Evolutionary conservation across 2,113 vertebrate species (phyloP), one percentile per base, ranked within the genome.

Genomic region (Microtus pennsylvanicus): DNA sequence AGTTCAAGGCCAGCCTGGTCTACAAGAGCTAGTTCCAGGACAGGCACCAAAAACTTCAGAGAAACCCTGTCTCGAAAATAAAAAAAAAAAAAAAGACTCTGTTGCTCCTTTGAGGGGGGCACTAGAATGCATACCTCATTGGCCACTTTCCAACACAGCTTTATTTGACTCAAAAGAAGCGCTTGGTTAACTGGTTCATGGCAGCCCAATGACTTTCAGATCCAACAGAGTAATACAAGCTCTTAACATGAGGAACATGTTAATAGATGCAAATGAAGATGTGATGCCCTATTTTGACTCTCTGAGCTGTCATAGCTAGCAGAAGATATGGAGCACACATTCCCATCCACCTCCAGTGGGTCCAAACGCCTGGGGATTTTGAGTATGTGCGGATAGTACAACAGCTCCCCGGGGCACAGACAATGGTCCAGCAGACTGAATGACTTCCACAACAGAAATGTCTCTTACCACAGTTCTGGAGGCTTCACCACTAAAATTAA

Each of bases 241-340:
- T 74, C 70, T 78, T 78, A 87, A 85, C 22, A 85, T 74, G 50
- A 95, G 52, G 78, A 92, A 94, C 92, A 82, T 67, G 45, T 89
- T 78, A 95, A 83, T 55, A 88, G 89, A 85, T 92, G 47, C 38
- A 94, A 86, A 93, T 91, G 38, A 89, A 87, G 52, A 47, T 12
- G 13, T 4, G 28, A 77, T 22, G 42, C 17, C 50, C 22, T 87
- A 52, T 50, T 97, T 87, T 93, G 88, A 91, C 65, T 94, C 78
- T 47, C 83, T 83, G 87, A 21, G 88, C 91, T 96, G 13, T 50
- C 50, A 69, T 1, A 91, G 35, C 61, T 52, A 55, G 47, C 24
- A 76, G 65, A 76, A 93, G 74, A 52, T 92, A 63, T 45, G 63
- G 83, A 87, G 42, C 42, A 58, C 22, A 24, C 58, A 91, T 93